These are phyloP conservation scores for Melanostigma gelatinosum DNA, from an alignment of 2,113 vertebrate genomes.

Conservation along the genomic window DNA sequence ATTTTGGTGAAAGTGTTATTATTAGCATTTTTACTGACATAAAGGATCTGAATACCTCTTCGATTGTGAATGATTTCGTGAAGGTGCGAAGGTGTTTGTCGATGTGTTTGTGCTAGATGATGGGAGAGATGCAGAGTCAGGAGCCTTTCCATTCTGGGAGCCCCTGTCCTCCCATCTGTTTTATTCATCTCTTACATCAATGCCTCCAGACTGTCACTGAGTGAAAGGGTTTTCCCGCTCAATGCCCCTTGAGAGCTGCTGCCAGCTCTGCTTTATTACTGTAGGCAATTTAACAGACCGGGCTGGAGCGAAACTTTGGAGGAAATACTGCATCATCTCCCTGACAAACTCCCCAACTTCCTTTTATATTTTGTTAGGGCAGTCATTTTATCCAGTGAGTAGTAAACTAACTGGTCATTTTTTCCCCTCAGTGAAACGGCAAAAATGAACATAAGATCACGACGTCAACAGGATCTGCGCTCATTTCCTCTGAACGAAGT, in stretches of 20 bases:
- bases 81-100: background rate
- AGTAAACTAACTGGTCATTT: conserved; percentile 20
- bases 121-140: conserved; percentile 38
- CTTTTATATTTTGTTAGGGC: conserved; percentile 45
- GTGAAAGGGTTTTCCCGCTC: conserved; percentile 76
- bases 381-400: conserved; percentile 16
- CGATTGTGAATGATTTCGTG: background rate
- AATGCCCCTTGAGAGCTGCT: conserved; percentile 51
- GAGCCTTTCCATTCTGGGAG: conserved; percentile 69
- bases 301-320: conserved; percentile 26
- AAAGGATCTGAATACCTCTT: background rate
- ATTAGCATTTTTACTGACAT: background rate
- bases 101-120: conserved; percentile 16
- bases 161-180: conserved; percentile 53
- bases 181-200: conserved; percentile 63
- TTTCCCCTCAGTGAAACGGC: conserved; percentile 24
- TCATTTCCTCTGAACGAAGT: conserved; percentile 60
- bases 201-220: conserved; percentile 50
- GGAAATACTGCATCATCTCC: conserved; percentile 60
- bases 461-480: conserved; percentile 70
- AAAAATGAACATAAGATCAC: conserved; percentile 28
- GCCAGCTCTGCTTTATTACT: conserved; percentile 45
- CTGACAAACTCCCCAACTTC: conserved; percentile 36
- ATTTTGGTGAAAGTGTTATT: background rate
- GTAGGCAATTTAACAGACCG: conserved; percentile 31